These are phyloP conservation scores for Hyperoodon ampullatus DNA, from an alignment of 2,113 vertebrate species.

Conservation along the genomic window DNA sequence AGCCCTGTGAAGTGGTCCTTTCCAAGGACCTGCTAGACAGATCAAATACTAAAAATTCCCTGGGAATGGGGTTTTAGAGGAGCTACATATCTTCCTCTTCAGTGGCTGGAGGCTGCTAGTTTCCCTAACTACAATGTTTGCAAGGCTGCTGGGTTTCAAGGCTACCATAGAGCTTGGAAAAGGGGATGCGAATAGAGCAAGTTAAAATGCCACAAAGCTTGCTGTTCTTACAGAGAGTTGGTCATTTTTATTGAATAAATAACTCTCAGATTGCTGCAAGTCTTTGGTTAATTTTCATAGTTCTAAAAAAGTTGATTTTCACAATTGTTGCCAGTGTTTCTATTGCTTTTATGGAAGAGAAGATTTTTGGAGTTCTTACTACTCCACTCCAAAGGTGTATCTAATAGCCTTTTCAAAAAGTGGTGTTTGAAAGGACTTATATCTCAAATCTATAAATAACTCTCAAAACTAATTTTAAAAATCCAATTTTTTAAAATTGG, in stretches of 20 bases:
- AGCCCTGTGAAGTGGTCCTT: not conserved
- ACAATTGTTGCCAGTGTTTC: not conserved
- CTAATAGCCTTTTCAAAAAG: not conserved
- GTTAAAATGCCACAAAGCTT: not conserved
- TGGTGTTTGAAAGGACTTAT: not conserved
- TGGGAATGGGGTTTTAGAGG: not conserved
- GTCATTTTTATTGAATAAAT: not conserved
- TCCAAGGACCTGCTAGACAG: not conserved
- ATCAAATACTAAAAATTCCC: not conserved
- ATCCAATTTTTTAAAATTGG: not conserved
- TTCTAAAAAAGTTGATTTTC: slow-evolving; percentile 5
- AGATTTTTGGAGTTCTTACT: not conserved
- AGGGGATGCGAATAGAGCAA: not conserved
- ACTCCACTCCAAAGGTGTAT: not conserved
- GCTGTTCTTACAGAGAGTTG: not conserved
- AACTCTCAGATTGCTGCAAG: not conserved
- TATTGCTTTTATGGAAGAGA: not conserved
- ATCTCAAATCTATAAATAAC: not conserved
- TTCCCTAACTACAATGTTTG: not conserved
- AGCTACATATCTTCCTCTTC: not conserved
- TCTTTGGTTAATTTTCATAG: slow-evolving; percentile 1
- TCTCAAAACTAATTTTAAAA: not conserved
- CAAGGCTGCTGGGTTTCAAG: not conserved
- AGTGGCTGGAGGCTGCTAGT: not conserved
- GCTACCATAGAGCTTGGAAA: not conserved